Percentiles rank a stretch among this genome's conserved stretches.
Conservation (phyloP, 2,797 vertebrate genomes). For the Podarcis lilfordi region DNA sequence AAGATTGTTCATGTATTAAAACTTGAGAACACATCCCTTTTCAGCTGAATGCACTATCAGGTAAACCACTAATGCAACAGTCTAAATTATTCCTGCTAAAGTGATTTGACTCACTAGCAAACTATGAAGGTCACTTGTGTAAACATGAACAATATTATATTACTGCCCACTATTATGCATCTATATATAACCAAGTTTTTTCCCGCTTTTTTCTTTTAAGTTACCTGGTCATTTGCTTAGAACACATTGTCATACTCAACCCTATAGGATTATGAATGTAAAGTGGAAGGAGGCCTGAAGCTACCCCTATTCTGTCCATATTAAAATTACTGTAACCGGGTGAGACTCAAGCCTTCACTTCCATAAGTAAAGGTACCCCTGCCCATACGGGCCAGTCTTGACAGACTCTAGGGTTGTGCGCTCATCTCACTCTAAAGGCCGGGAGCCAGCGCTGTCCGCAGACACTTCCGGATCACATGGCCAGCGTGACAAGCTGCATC, state of each 20-base stretch:
- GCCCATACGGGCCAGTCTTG: too few relatives aligned
- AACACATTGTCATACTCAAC: slow-evolving; percentile 47
- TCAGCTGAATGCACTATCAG: slow-evolving; percentile 9
- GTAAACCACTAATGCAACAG: slow-evolving; percentile 31
- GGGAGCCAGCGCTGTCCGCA: too few relatives aligned
- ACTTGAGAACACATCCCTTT: fast-evolving
- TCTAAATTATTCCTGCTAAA: slow-evolving; percentile 51
- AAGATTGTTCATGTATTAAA: neutral
- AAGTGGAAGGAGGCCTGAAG: neutral
- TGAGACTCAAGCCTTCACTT: neutral
- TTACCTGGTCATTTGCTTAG: slow-evolving; percentile 62
- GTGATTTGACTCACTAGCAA: slow-evolving; percentile 55
- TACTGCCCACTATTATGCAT: slow-evolving; percentile 64
- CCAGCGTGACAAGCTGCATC: too few relatives aligned
- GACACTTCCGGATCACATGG: too few relatives aligned
- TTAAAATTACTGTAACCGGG: neutral
- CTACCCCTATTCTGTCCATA: neutral
- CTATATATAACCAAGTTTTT: slow-evolving; percentile 70
- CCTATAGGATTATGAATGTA: slow-evolving; percentile 19
- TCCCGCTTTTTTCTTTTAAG: neutral
- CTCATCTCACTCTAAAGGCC: too few relatives aligned
- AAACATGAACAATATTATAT: slow-evolving; percentile 61
- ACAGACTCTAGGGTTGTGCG: too few relatives aligned
- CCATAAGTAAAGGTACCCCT: too few relatives aligned
- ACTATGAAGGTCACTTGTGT: slow-evolving; percentile 71